Evolutionary conservation across 64 coral and sea anemone species (phyloP).

Genomic region (Astreopora myriophthalma): DNA sequence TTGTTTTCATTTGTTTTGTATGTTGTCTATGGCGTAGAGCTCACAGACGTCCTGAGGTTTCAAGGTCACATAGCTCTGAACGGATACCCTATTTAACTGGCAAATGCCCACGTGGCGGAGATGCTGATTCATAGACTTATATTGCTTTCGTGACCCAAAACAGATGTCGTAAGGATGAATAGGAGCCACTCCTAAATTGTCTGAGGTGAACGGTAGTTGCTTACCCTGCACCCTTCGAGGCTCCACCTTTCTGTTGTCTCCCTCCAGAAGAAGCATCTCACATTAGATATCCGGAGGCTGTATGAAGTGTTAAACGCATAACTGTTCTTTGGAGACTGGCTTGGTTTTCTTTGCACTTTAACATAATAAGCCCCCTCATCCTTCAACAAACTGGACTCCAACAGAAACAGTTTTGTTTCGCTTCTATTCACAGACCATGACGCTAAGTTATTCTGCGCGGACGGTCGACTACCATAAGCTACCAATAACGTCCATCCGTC

Average conservation of each 20-base stretch:
- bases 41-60: too few relatives aligned
- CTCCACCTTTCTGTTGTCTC: slow-evolving; percentile 8
- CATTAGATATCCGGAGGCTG: slow-evolving; percentile 23
- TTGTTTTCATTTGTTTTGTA: too few relatives aligned
- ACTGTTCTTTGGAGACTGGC: not conserved
- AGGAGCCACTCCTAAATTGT: not conserved
- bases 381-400: not conserved
- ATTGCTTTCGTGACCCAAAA: too few relatives aligned
- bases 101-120: too few relatives aligned
- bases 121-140: too few relatives aligned
- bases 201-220: not conserved
- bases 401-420: not conserved
- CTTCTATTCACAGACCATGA: not conserved
- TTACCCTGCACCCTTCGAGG: slow-evolving; percentile 39
- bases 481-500: not conserved
- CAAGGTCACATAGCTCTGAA: too few relatives aligned
- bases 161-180: not conserved
- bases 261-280: slow-evolving; percentile 54
- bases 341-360: not conserved
- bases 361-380: slow-evolving; percentile 14
- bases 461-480: not conserved
- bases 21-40: too few relatives aligned
- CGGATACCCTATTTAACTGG: too few relatives aligned
- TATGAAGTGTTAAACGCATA: slow-evolving; percentile 7
- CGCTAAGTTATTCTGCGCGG: not conserved